Evolutionary conservation across 2,113 vertebrate genomes (phyloP).

Genomic region (Pteropus alecto): DNA sequence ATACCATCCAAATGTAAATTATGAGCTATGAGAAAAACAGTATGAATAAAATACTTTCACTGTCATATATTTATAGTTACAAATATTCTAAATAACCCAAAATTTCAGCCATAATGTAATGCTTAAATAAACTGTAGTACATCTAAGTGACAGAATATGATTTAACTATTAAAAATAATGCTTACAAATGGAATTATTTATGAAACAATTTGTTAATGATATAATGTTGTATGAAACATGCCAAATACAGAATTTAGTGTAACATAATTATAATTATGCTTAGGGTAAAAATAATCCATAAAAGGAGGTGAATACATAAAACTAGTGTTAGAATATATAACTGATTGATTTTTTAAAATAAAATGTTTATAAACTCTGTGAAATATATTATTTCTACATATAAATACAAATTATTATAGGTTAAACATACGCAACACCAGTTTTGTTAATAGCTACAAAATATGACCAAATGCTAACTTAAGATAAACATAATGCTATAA

Average conservation of each 20-base stretch:
- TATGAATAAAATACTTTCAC: neutral
- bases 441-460: constrained; percentile 20
- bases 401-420: neutral
- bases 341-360: neutral
- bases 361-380: neutral
- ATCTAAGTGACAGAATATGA: neutral
- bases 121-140: neutral
- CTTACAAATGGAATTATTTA: neutral
- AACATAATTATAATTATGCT: neutral
- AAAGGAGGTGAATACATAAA: neutral
- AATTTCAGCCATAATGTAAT: constrained; percentile 16
- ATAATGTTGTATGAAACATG: neutral
- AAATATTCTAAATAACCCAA: neutral
- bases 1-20: neutral
- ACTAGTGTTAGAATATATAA: neutral
- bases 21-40: neutral
- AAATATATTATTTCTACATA: neutral
- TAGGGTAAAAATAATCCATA: neutral
- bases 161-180: constrained; percentile 3
- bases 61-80: neutral
- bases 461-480: neutral
- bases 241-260: neutral
- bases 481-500: neutral
- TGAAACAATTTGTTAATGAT: neutral
- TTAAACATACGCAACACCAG: neutral